A percentile compares a stretch with the other conserved stretches of the same genome.
Evolutionary conservation across 2,888 invertebrate species (phyloP).

Genomic region (Heliconius cydno): DNA sequence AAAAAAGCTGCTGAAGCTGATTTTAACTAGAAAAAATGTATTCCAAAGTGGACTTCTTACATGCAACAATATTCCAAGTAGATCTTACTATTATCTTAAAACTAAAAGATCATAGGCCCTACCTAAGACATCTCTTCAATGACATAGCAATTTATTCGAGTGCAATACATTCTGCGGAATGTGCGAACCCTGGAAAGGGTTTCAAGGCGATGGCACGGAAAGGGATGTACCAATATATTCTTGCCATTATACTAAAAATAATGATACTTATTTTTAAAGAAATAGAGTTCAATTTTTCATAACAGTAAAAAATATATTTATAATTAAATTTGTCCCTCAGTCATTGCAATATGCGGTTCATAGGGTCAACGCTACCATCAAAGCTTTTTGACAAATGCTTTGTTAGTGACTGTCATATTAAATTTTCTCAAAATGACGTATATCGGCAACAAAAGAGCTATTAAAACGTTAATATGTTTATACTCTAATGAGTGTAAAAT

Average conservation of each 20-base stretch:
- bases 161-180: conserved; percentile 44
- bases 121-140: conserved; percentile 20
- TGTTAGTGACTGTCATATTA: conserved; percentile 8
- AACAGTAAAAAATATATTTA: not conserved
- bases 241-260: not conserved
- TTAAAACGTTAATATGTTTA: not conserved
- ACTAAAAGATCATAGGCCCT: conserved; percentile 31
- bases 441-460: not conserved
- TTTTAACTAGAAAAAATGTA: not conserved
- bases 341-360: conserved; percentile 25
- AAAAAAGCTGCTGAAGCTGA: too few species aligned
- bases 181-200: conserved; percentile 43
- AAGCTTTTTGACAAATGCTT: conserved; percentile 22
- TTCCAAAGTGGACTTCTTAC: not conserved
- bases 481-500: not conserved
- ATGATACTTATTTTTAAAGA: not conserved
- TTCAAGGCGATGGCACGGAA: conserved; percentile 38
- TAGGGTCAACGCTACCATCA: conserved; percentile 19
- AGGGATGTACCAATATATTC: conserved; percentile 11
- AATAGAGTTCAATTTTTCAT: not conserved
- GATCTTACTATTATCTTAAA: conserved; percentile 3
- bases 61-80: conserved; percentile 2
- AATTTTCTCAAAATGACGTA: not conserved
- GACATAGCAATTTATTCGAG: conserved; percentile 45
- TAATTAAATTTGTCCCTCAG: not conserved